A percentile compares a stretch with the other conserved stretches of the same genome.
Conservation (phyloP, 2,797 vertebrate genomes). For the Acipenser oxyrinchus region DNA sequence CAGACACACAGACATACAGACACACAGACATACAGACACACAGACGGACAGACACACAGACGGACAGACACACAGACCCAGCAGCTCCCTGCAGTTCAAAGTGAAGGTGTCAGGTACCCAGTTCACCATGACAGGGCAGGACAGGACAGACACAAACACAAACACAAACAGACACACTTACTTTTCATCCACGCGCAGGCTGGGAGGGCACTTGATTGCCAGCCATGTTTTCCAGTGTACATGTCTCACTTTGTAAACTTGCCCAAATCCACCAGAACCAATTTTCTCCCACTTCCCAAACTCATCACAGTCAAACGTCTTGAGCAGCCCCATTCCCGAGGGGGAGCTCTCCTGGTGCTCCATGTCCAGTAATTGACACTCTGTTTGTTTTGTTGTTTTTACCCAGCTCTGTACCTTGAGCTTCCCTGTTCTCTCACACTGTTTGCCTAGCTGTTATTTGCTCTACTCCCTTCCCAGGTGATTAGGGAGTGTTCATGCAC, state of each 20-base stretch:
- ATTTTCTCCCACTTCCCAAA: slow-evolving; percentile 92
- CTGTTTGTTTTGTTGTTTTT: slow-evolving; percentile 26
- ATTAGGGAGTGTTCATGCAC: slow-evolving; percentile 42
- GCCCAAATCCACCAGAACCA: slow-evolving; percentile 92
- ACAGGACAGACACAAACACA: too few relatives aligned
- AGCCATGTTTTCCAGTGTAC: slow-evolving; percentile 96
- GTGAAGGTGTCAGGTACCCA: too few relatives aligned
- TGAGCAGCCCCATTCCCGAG: slow-evolving; percentile 81
- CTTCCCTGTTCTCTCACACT: slow-evolving; percentile 54
- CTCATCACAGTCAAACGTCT: slow-evolving; percentile 79
- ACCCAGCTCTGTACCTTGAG: slow-evolving; percentile 30
- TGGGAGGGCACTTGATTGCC: slow-evolving; percentile 94
- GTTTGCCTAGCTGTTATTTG: slow-evolving; percentile 29
- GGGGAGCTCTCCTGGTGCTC: slow-evolving; percentile 62
- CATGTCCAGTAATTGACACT: slow-evolving; percentile 53
- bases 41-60: too few relatives aligned
- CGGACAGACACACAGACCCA: too few relatives aligned
- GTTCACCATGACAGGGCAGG: too few relatives aligned
- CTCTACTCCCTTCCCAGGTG: slow-evolving; percentile 60
- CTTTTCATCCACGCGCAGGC: slow-evolving; percentile 91
- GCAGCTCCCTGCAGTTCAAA: too few relatives aligned
- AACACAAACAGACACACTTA: slow-evolving; percentile 47
- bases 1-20: too few relatives aligned
- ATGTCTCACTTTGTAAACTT: slow-evolving; percentile 95
- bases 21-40: too few relatives aligned